A percentile compares a stretch with the other conserved stretches of the same genome.
These are phyloP conservation scores for Dermatophagoides farinae DNA, from an alignment of 1,140 invertebrate genomes.

Conservation along the genomic window DNA sequence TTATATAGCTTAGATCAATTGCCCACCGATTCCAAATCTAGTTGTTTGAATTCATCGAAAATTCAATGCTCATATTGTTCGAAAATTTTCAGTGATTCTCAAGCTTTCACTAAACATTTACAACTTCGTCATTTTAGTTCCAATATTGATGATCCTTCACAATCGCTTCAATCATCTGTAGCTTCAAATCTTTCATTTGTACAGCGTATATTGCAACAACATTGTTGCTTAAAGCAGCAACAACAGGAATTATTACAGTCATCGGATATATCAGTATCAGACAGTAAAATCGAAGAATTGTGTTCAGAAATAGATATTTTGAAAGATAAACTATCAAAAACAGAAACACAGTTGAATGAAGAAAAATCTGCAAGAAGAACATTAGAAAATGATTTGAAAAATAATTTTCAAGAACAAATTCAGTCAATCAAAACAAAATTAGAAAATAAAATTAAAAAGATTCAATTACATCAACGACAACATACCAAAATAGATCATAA, in stretches of 20 bases:
- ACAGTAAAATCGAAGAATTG: background rate
- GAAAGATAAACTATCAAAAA: background rate
- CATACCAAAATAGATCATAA: background rate
- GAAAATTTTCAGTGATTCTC: slow-evolving; percentile 1
- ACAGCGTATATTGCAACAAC: background rate
- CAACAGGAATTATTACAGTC: background rate
- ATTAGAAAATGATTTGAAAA: slow-evolving; percentile 4
- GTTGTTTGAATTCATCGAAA: background rate
- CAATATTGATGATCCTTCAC: background rate
- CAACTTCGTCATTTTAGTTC: slow-evolving; percentile 3
- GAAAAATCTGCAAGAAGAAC: background rate
- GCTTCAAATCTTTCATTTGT: background rate
- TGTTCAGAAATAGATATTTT: background rate
- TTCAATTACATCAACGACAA: background rate
- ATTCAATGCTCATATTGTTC: slow-evolving; percentile 6
- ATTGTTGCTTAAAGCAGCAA: background rate
- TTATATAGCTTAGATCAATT: background rate
- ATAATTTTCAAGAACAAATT: background rate
- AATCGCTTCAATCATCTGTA: background rate
- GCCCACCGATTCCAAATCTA: background rate
- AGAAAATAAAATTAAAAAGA: background rate
- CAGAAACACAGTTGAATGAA: background rate
- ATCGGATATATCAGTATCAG: background rate
- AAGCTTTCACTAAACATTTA: slow-evolving; percentile 1
- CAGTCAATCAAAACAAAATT: background rate